A percentile compares a stretch with the other conserved stretches of the same genome.
Evolutionary conservation across 2,888 invertebrate species (phyloP).

Genomic region (Tolmerus cingulatus): DNA sequence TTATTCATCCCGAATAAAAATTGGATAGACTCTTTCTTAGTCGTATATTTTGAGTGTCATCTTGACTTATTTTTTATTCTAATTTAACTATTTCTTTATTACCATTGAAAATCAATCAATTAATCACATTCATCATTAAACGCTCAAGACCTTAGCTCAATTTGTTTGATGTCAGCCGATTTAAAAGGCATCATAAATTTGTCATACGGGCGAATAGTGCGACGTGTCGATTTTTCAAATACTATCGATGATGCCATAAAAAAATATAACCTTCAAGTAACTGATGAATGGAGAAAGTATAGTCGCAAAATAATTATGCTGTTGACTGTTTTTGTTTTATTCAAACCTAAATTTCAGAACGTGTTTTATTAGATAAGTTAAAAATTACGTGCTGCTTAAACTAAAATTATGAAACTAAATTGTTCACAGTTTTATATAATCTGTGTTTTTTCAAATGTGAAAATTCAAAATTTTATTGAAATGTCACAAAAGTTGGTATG

Average conservation of each 20-base stretch:
- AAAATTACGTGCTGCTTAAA: too few relatives aligned
- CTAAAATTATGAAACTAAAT: too few relatives aligned
- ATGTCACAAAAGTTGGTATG: too few relatives aligned
- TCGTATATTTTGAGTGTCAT: background rate
- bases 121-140: background rate
- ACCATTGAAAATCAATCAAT: background rate
- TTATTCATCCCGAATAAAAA: background rate
- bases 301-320: background rate
- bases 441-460: too few relatives aligned
- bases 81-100: background rate
- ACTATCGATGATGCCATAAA: background rate
- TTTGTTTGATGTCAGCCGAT: background rate
- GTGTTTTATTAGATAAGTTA: too few relatives aligned
- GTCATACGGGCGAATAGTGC: background rate
- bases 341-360: too few relatives aligned
- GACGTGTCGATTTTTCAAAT: background rate
- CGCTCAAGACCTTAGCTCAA: background rate
- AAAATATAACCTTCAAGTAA: background rate
- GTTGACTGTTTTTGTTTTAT: background rate
- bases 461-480: too few relatives aligned
- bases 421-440: too few relatives aligned
- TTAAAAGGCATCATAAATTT: background rate
- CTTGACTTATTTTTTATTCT: background rate
- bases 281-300: background rate
- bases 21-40: background rate